Evolutionary conservation across 1,140 invertebrate species (phyloP).

Genomic region (Conus ventricosus): DNA sequence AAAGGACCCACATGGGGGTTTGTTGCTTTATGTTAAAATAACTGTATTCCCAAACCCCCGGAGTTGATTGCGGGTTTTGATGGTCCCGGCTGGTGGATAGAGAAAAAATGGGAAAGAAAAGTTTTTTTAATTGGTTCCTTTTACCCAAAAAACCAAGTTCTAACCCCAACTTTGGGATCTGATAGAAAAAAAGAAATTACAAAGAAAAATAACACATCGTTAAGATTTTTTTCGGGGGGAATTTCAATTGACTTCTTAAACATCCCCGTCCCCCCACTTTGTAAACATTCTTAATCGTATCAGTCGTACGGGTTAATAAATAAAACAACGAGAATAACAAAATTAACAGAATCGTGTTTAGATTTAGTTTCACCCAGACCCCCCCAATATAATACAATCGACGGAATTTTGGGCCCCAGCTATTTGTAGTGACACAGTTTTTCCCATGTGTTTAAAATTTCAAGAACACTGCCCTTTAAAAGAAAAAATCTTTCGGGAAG

Average conservation of each 20-base stretch:
- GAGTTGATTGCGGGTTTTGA: neutral
- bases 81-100: neutral
- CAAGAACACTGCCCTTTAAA: too few species aligned
- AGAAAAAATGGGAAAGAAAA: too few species aligned
- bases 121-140: neutral
- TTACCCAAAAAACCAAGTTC: neutral
- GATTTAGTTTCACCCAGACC: too few species aligned
- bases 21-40: neutral
- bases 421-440: too few species aligned
- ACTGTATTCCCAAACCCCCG: neutral
- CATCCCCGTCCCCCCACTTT: neutral
- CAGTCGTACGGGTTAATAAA: neutral
- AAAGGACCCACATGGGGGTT: neutral
- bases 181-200: neutral
- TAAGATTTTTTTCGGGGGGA: neutral
- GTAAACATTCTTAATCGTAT: neutral
- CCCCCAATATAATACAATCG: too few species aligned
- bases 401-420: too few species aligned
- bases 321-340: neutral
- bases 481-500: too few species aligned
- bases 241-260: neutral
- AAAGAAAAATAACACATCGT: neutral
- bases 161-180: too few species aligned
- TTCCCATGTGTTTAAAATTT: too few species aligned
- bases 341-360: too few species aligned